These are phyloP conservation scores for Danio kyathit DNA, from an alignment of 2,797 vertebrate genomes.

Conservation along the genomic window DNA sequence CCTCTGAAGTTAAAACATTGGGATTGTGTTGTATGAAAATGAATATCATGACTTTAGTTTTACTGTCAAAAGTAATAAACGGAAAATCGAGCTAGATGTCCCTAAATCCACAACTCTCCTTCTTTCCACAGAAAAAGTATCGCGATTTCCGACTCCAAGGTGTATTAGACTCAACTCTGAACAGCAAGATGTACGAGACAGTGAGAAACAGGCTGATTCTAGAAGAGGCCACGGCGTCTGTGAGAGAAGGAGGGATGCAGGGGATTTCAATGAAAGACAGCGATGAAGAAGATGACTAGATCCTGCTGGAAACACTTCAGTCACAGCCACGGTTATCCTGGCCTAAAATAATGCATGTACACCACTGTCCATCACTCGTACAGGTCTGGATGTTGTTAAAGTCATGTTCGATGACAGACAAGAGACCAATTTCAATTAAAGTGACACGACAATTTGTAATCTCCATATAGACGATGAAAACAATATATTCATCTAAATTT, in stretches of 20 bases:
- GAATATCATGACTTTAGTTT: too few relatives aligned
- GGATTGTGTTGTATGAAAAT: too few relatives aligned
- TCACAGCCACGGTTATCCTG: conserved; percentile 65
- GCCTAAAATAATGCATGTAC: conserved; percentile 57
- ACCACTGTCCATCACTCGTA: conserved; percentile 41
- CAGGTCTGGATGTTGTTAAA: conserved; percentile 44
- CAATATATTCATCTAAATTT: conserved; percentile 41
- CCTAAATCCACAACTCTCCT: conserved; percentile 29
- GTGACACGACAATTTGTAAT: neutral
- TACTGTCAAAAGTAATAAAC: neutral
- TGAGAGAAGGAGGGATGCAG: conserved; percentile 95
- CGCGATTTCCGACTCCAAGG: conserved; percentile 98
- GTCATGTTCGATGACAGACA: conserved; percentile 56
- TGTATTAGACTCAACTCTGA: conserved; percentile 96
- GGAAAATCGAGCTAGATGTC: neutral
- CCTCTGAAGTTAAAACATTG: too few relatives aligned
- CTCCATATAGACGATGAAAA: conserved; percentile 76
- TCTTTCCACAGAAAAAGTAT: conserved; percentile 90
- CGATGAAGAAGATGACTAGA: conserved; percentile 91
- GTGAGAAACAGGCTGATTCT: conserved; percentile 95
- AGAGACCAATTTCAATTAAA: conserved; percentile 36
- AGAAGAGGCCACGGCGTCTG: conserved; percentile 94
- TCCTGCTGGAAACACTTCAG: neutral
- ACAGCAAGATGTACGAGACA: conserved; percentile 98
- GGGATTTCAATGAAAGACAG: conserved; percentile 99